phyloP scores from a whole-genome alignment of 2,113 vertebrate species.

The Petrocephalus zakoni region DNA sequence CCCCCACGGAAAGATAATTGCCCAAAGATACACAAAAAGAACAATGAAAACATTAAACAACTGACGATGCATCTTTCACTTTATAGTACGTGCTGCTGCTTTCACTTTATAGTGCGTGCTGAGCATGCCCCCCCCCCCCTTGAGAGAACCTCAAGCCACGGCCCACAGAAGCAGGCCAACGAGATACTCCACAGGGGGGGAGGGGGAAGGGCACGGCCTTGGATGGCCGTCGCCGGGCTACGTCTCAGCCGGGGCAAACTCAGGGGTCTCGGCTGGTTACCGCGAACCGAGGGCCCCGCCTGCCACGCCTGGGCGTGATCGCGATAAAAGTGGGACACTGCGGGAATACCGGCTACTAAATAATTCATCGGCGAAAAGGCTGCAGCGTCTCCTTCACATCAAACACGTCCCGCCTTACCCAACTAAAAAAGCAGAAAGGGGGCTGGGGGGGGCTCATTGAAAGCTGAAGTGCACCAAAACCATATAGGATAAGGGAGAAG shows the following conservation, averaged over 20 bases:
- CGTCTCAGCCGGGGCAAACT: neutral
- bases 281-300: neutral
- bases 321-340: neutral
- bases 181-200: neutral
- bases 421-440: neutral
- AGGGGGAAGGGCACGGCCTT: neutral
- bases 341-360: slow-evolving; percentile 11
- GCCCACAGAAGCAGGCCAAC: neutral
- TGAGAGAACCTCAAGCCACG: neutral
- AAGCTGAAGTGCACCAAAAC: neutral
- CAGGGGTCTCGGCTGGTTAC: neutral
- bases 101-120: no score
- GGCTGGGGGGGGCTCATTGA: neutral
- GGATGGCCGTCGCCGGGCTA: neutral
- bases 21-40: neutral
- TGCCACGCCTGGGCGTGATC: neutral
- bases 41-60: neutral
- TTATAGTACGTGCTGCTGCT: no score
- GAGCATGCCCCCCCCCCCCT: neutral
- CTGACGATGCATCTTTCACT: neutral
- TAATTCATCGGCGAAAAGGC: slow-evolving; percentile 5
- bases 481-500: neutral
- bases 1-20: neutral
- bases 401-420: neutral
- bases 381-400: neutral